phyloP scores from a whole-genome alignment of 1,140 invertebrate genomes.

The Leguminivora glycinivorella region DNA sequence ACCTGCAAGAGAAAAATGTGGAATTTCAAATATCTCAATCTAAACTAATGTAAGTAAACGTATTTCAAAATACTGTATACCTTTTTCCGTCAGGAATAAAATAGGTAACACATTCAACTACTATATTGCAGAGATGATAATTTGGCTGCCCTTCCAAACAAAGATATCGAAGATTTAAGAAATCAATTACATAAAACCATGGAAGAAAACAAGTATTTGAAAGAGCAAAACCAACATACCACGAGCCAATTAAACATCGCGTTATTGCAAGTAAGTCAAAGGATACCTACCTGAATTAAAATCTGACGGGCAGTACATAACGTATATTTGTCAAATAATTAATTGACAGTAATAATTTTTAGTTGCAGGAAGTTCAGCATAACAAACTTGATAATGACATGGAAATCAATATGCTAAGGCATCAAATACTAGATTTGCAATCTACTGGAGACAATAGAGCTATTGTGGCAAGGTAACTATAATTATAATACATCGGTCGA shows the following conservation, averaged over 20 bases:
- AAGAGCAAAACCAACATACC: constrained; percentile 50
- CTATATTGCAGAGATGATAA: constrained; percentile 50
- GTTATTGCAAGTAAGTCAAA: constrained; percentile 50
- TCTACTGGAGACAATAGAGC: constrained; percentile 82
- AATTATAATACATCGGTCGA: too few relatives aligned
- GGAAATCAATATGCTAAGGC: constrained; percentile 82
- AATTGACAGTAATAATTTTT: neutral
- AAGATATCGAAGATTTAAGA: constrained; percentile 54
- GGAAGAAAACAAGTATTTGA: constrained; percentile 53
- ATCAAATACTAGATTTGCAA: constrained; percentile 84
- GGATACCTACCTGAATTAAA: too few relatives aligned
- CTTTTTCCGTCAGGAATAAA: neutral
- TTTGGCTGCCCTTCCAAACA: constrained; percentile 41
- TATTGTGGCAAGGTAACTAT: constrained; percentile 80
- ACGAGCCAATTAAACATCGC: constrained; percentile 51
- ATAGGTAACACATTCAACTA: neutral
- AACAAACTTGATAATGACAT: constrained; percentile 67
- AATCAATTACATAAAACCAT: constrained; percentile 44
- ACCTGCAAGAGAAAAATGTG: constrained; percentile 43
- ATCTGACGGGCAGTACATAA: too few relatives aligned
- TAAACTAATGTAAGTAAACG: constrained; percentile 51
- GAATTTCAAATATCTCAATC: constrained; percentile 52
- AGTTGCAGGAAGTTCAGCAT: constrained; percentile 63
- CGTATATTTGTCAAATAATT: too few relatives aligned
- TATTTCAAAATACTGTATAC: neutral